Conservation (phyloP, 2,888 invertebrate genomes). For the Cartodere bifasciata region DNA sequence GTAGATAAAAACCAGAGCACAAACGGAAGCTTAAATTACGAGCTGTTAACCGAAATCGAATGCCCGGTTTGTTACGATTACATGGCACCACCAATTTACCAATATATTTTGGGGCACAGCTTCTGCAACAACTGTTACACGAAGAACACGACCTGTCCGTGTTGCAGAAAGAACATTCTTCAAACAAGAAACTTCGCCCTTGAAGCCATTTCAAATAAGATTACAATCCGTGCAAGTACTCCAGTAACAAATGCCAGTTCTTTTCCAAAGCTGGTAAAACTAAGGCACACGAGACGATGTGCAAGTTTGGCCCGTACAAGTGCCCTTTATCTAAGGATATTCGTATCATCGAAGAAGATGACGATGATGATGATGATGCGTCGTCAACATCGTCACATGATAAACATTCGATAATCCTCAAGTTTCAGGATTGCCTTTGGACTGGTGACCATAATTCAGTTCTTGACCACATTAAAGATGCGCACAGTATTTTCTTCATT, state of each 20-base stretch:
- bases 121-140: constrained; percentile 25
- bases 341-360: too few species aligned
- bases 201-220: constrained; percentile 22
- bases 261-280: constrained; percentile 17
- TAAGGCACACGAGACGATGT: constrained; percentile 14
- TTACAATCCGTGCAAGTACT: constrained; percentile 26
- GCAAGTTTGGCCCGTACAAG: constrained; percentile 15
- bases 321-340: constrained; percentile 19
- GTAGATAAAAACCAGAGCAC: too few species aligned
- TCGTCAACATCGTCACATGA: too few species aligned
- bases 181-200: constrained; percentile 26
- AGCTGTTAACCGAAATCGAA: constrained; percentile 19
- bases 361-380: too few species aligned
- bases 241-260: constrained; percentile 22
- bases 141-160: constrained; percentile 22
- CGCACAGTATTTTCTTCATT: too few species aligned
- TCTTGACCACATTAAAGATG: too few species aligned
- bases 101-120: constrained; percentile 28
- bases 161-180: constrained; percentile 21
- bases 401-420: too few species aligned
- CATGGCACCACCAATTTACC: constrained; percentile 29
- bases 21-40: too few species aligned
- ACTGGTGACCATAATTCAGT: too few species aligned
- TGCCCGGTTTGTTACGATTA: constrained; percentile 30
- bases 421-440: too few species aligned